These are phyloP conservation scores for Hyposoter didymator DNA, from an alignment of 2,888 invertebrate species.

Conservation along the genomic window DNA sequence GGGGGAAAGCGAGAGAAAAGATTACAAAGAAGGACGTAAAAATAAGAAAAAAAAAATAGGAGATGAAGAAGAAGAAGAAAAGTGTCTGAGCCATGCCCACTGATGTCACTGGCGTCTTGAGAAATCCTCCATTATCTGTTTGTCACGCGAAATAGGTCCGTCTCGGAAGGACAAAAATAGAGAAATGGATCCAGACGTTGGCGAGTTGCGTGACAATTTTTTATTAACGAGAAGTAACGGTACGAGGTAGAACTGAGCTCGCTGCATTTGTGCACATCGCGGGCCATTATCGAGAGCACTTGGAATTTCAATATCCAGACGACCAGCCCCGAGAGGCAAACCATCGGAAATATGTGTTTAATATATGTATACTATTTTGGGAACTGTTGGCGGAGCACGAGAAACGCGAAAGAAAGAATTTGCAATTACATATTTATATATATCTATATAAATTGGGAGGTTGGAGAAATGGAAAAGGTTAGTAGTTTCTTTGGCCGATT, in stretches of 20 bases:
- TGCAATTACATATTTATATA: conserved; percentile 16
- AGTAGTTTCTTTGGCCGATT: conserved; percentile 61
- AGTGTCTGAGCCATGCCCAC: conserved; percentile 23
- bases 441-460: conserved; percentile 23
- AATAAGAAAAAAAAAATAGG: background rate
- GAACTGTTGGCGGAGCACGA: background rate
- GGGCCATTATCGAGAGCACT: conserved; percentile 63
- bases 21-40: background rate
- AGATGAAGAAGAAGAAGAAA: conserved; percentile 4
- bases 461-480: conserved; percentile 19
- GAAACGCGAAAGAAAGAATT: conserved; percentile 11
- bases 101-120: conserved; percentile 16
- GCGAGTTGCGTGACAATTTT: conserved; percentile 17
- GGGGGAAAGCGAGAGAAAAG: background rate
- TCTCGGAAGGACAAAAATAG: background rate
- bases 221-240: conserved; percentile 22
- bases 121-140: background rate
- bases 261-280: conserved; percentile 10
- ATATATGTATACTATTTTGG: conserved; percentile 4
- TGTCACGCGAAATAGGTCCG: conserved; percentile 29
- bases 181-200: background rate
- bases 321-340: background rate
- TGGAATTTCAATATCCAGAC: conserved; percentile 64
- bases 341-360: conserved; percentile 16
- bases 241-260: background rate